These are phyloP conservation scores for Clivina fossor DNA, from an alignment of 2,888 invertebrate genomes.

Conservation along the genomic window DNA sequence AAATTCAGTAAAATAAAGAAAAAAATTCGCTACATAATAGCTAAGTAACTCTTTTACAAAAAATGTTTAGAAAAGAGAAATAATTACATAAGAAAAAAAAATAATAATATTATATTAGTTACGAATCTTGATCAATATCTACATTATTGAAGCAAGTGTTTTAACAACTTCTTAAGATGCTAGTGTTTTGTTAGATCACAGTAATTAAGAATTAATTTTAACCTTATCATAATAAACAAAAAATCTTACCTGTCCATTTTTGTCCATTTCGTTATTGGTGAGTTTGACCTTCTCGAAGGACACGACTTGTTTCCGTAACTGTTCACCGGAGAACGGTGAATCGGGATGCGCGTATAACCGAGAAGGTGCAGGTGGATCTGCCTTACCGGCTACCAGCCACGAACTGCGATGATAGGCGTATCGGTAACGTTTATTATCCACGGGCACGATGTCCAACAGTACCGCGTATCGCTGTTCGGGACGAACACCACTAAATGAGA, in stretches of 20 bases:
- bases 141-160: too few species aligned
- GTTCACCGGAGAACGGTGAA: conserved; percentile 77
- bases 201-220: too few species aligned
- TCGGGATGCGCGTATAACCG: conserved; percentile 78
- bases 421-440: conserved; percentile 76
- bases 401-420: conserved; percentile 83
- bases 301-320: conserved; percentile 74
- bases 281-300: conserved; percentile 83
- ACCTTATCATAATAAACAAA: too few species aligned
- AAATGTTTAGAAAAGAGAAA: too few species aligned
- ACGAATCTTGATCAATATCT: too few species aligned
- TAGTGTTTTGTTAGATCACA: too few species aligned
- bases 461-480: conserved; percentile 71
- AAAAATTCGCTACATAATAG: too few species aligned
- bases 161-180: too few species aligned
- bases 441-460: conserved; percentile 77
- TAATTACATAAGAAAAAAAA: too few species aligned
- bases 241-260: conserved; percentile 68
- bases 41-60: too few species aligned
- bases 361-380: conserved; percentile 73
- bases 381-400: conserved; percentile 81
- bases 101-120: too few species aligned
- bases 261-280: conserved; percentile 82
- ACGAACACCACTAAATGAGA: conserved; percentile 70
- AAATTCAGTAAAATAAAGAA: too few species aligned